Evolutionary conservation across 2,113 vertebrate species (phyloP).

Genomic region (Epinephelus fuscoguttatus): DNA sequence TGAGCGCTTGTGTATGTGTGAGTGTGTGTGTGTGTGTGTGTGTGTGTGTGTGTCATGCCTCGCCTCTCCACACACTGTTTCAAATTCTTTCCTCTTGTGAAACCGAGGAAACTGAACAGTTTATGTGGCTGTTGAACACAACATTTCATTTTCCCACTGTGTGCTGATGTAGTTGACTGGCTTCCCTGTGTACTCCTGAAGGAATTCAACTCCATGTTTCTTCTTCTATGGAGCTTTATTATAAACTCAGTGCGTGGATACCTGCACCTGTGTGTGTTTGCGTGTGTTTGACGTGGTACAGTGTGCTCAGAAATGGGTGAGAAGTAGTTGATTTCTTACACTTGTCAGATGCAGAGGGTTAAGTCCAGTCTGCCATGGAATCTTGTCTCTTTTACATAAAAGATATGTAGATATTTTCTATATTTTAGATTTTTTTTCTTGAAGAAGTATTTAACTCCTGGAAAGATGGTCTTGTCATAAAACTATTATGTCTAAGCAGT

Average conservation of each 20-base stretch:
- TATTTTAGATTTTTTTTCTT: too few relatives aligned
- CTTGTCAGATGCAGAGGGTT: not conserved
- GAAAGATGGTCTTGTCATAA: too few relatives aligned
- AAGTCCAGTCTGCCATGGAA: not conserved
- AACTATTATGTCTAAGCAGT: too few relatives aligned
- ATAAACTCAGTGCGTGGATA: constrained; percentile 1
- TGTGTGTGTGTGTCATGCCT: constrained; percentile 47
- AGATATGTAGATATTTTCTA: too few relatives aligned
- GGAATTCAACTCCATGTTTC: constrained; percentile 44
- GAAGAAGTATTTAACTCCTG: too few relatives aligned
- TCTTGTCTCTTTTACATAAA: not conserved
- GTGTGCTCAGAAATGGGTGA: not conserved
- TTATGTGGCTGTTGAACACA: constrained; percentile 73
- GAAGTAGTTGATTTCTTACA: not conserved
- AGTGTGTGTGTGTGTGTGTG: constrained; percentile 29
- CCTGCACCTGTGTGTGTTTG: constrained; percentile 28
- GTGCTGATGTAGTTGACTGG: constrained; percentile 65
- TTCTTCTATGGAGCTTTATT: constrained; percentile 8
- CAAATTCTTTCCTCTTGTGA: constrained; percentile 76
- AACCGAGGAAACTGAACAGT: constrained; percentile 65
- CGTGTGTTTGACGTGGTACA: not conserved
- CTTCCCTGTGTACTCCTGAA: constrained; percentile 49
- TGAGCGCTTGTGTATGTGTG: constrained; percentile 26
- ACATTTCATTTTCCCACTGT: constrained; percentile 73
- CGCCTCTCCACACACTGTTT: constrained; percentile 51